Evolutionary conservation across 2,113 vertebrate genomes (phyloP).

Genomic region (Sterrhoptilus dennistouni): DNA sequence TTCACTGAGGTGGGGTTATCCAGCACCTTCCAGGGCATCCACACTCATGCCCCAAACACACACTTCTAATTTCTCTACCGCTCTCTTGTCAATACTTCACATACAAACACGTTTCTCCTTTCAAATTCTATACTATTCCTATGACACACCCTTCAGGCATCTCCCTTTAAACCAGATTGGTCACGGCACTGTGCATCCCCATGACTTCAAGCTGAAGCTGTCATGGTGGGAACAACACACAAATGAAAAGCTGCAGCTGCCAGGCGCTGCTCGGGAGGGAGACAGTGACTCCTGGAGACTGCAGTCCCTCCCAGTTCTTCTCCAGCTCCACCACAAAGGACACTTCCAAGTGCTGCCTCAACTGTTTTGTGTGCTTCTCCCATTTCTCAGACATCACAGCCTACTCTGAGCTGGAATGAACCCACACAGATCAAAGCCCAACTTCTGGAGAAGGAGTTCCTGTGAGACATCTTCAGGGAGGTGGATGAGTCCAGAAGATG

Average conservation of each 20-base stretch:
- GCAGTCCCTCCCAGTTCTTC: background rate
- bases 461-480: background rate
- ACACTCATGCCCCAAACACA: background rate
- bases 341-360: background rate
- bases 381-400: fast-evolving
- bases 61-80: background rate
- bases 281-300: background rate
- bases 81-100: background rate
- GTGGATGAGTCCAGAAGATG: background rate
- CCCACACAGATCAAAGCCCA: background rate
- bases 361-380: background rate
- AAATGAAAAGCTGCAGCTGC: background rate
- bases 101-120: background rate
- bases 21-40: background rate
- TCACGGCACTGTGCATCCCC: background rate
- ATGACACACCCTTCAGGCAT: constrained; percentile 28
- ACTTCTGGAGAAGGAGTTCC: background rate
- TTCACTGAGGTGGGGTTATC: background rate
- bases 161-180: background rate
- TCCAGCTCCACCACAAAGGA: fast-evolving
- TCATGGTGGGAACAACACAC: background rate
- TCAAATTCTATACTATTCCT: background rate
- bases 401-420: background rate
- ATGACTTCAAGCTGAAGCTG: background rate
- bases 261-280: background rate